phyloP scores from a whole-genome alignment of 2,797 vertebrate species.

The Tolypeutes matacus region DNA sequence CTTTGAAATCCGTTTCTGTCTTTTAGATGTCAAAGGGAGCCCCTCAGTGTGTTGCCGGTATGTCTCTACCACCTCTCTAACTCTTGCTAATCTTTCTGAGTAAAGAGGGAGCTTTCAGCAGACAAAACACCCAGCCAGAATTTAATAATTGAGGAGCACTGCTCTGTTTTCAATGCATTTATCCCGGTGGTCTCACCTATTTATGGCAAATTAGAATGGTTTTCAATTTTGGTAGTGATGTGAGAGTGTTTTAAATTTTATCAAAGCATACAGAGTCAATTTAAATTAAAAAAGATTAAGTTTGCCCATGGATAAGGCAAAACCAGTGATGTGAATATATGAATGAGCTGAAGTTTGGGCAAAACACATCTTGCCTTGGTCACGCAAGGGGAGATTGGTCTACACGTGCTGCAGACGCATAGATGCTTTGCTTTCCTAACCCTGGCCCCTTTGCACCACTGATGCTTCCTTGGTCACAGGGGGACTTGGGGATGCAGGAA shows the following conservation, averaged over 20 bases:
- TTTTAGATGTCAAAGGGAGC: not conserved
- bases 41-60: not conserved
- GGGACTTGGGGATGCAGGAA: too few relatives aligned
- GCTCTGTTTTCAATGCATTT: not conserved
- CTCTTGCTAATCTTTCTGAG: slow-evolving; percentile 2
- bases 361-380: accelerated
- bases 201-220: not conserved
- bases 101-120: not conserved
- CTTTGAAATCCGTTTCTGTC: not conserved
- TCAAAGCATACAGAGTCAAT: not conserved
- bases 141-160: not conserved
- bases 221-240: slow-evolving; percentile 2
- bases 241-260: slow-evolving; percentile 41
- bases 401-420: accelerated
- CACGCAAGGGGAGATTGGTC: not conserved
- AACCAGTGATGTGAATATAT: not conserved
- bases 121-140: not conserved
- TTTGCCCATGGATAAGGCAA: not conserved
- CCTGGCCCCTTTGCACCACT: not conserved
- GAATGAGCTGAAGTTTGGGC: not conserved
- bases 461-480: not conserved
- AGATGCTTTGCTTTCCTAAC: not conserved
- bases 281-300: not conserved
- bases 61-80: not conserved
- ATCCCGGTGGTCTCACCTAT: not conserved